Percentiles rank a stretch among this genome's conserved stretches.
phyloP scores from a whole-genome alignment of 2,888 invertebrate species.

The Napeogenes sylphis region DNA sequence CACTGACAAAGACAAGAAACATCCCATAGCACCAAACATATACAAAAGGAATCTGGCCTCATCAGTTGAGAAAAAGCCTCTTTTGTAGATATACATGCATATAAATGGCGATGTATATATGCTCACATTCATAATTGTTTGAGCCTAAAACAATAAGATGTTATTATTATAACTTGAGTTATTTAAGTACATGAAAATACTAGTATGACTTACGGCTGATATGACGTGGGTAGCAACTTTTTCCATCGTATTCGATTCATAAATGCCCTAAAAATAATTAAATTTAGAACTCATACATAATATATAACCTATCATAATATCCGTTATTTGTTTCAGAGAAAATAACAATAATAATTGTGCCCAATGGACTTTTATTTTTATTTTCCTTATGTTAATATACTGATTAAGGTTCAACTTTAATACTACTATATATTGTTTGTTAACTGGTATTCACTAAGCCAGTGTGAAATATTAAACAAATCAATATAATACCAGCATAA shows the following conservation, averaged over 20 bases:
- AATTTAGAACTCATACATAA: not conserved
- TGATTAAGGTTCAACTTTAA: too few relatives aligned
- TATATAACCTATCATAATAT: too few relatives aligned
- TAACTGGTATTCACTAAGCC: too few relatives aligned
- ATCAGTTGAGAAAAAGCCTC: slow-evolving; percentile 58
- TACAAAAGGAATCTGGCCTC: slow-evolving; percentile 70
- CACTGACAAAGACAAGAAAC: slow-evolving; percentile 81
- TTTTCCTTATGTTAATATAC: too few relatives aligned
- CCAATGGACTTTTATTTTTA: too few relatives aligned
- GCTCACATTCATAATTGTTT: slow-evolving; percentile 80
- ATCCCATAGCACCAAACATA: slow-evolving; percentile 80
- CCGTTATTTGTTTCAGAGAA: too few relatives aligned
- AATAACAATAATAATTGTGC: too few relatives aligned
- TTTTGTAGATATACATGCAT: slow-evolving; percentile 82
- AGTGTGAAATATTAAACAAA: too few relatives aligned
- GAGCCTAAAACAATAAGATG: slow-evolving; percentile 40
- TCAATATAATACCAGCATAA: too few relatives aligned
- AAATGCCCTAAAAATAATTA: slow-evolving; percentile 69
- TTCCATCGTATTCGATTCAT: slow-evolving; percentile 83
- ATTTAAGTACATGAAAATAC: not conserved
- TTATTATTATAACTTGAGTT: not conserved
- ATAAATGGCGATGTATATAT: slow-evolving; percentile 86
- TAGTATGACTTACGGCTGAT: slow-evolving; percentile 68
- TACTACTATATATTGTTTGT: too few relatives aligned
- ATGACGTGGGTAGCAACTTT: slow-evolving; percentile 86